Base-by-base conservation (phyloP, 2,888 invertebrate genomes). In the Euproctis similis region DNA sequence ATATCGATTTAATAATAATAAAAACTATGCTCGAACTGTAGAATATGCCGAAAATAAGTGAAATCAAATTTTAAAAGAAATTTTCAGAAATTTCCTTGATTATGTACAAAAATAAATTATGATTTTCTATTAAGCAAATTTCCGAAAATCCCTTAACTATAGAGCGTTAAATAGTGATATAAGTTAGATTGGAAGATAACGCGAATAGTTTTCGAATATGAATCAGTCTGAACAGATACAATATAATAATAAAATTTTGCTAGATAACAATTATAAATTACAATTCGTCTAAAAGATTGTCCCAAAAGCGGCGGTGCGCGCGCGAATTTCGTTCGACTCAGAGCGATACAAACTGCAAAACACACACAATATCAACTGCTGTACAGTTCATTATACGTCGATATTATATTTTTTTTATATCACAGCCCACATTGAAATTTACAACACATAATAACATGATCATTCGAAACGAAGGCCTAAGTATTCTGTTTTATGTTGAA, bases 391-490 rank as follows among this genome's bases (percentile, higher is more conserved):
- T 86, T 75, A 87, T 86, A n/a, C n/a, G 87, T 86, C 86, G 87
- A 87, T 74, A 76, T 87, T 72, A 73, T 75, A 74, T 51, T 66
- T 71, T n/a, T n/a, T 75, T 80, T 88, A 87, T 88, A 89, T 91
- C 91, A 91, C 91, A 91, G 91, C 90, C 90, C 90, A 88, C 88
- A 59, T 90, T 90, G 90, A 90, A 90, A 90, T 90, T 89, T 89
- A 82, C 75, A 81, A 82, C 80, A 80, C 70, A 80, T 78, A 75
- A 75, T 73, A 80, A 75, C 68, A 72, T 65, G 68, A 66, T 75
- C 70, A 77, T 76, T 73, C 51, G 70, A 65, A 80, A 75, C 67
- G 67, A 77, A 77, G 77, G 73, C 75, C 67, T 74, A 73, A 69
- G 63, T 72, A 65, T 62, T 60, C 66, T 65, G 68, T 71, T 63